These are phyloP conservation scores for Hyppa rectilinea DNA, from an alignment of 2,888 invertebrate genomes.

Conservation along the genomic window DNA sequence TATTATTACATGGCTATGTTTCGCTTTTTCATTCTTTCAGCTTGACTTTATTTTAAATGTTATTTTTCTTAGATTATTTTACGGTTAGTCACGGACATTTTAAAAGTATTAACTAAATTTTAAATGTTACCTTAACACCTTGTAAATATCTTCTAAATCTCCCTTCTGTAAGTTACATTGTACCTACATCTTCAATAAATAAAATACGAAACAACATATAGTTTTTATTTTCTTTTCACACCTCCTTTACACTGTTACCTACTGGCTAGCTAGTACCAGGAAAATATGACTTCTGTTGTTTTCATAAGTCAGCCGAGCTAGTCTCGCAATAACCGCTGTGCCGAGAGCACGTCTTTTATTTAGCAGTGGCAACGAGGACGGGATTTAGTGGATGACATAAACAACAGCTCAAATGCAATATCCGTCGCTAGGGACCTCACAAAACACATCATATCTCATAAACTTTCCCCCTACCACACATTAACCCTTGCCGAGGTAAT, in stretches of 20 bases:
- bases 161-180: slow-evolving; percentile 87
- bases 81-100: slow-evolving; percentile 68
- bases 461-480: slow-evolving; percentile 20
- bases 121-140: slow-evolving; percentile 82
- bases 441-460: slow-evolving; percentile 47
- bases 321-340: slow-evolving; percentile 16
- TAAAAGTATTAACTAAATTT: slow-evolving; percentile 82
- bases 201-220: slow-evolving; percentile 73
- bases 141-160: slow-evolving; percentile 89
- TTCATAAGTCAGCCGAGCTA: slow-evolving; percentile 25
- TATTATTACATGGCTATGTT: slow-evolving; percentile 47
- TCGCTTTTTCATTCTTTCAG: slow-evolving; percentile 46
- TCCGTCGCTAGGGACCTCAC: slow-evolving; percentile 20
- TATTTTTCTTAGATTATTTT: slow-evolving; percentile 54
- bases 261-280: slow-evolving; percentile 20
- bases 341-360: slow-evolving; percentile 28
- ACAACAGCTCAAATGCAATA: slow-evolving; percentile 44
- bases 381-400: slow-evolving; percentile 27
- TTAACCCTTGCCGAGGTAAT: slow-evolving; percentile 38
- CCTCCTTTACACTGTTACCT: slow-evolving; percentile 20
- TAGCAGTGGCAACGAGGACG: background rate
- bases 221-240: slow-evolving; percentile 37
- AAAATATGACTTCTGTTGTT: slow-evolving; percentile 13
- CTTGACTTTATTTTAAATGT: slow-evolving; percentile 38
- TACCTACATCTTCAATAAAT: slow-evolving; percentile 89